Base-by-base conservation (phyloP, 2,888 invertebrate species). In the Neuroscelio doddi region DNA sequence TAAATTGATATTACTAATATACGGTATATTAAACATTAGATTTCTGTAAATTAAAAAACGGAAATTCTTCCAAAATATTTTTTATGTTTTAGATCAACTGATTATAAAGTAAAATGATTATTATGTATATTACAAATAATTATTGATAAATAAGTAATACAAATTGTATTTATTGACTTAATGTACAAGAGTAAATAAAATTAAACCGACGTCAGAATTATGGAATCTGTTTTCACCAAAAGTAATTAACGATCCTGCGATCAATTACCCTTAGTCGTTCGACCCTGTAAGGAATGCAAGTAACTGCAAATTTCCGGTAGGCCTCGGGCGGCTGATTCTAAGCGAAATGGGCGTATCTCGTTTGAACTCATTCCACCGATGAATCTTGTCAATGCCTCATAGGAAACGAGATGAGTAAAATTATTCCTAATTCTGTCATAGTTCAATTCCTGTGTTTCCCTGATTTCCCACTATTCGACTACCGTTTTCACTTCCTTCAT, bases 231-330 rank as follows among this genome's bases (percentile, higher is more conserved):
- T 65, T 57, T 61, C 56, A 45, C 30, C 58, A 46, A 67, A 50
- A 59, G 52, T 47, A 64, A 68, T 64, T 64, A 64, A 53, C 56
- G 64, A 64, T 68, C 50, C 32, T 24, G 56, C 39, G 63, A 65
- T 63, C 67, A 64, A 68, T 68, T 64, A 64, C 52, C 63, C 50
- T 59, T 49, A 57, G 50, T 17, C 61, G 67, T 56, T 70, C 73
- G 76, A 76, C 73, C 76, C 76, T 77, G 74, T 53, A 70, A 76
- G 78, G 78, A 78, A 79, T 75, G 76, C 73, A 74, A 73, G 73
- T 79, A 80, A 80, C 79, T 81, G 80, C 77, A 76, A 80, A 80
- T 80, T 80, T 81, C 81, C 81, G 79, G 74, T 70, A 73, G 64
- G 63, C 70, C 68, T 69, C 46, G 42, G 53, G 57, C 53, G 34